A percentile compares a stretch with the other conserved stretches of the same genome.
Evolutionary conservation across 1,140 invertebrate species (phyloP).

Genomic region (Trichogramma pretiosum): DNA sequence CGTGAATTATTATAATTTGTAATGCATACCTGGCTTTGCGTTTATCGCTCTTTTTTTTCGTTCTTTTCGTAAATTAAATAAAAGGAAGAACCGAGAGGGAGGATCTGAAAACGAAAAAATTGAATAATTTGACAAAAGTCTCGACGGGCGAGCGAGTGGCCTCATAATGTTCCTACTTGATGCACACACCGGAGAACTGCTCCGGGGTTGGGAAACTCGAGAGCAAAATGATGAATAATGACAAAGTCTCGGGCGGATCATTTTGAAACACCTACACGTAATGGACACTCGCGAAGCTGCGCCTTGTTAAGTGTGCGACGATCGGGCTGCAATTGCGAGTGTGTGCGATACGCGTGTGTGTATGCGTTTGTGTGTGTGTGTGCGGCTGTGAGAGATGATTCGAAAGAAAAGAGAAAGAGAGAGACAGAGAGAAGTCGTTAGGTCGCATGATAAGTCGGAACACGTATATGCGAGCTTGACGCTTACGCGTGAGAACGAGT

Average conservation of each 20-base stretch:
- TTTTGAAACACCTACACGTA: constrained; percentile 5
- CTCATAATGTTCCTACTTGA: too few relatives aligned
- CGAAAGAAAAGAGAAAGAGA: constrained; percentile 33
- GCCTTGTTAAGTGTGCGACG: neutral
- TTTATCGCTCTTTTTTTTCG: constrained; percentile 6
- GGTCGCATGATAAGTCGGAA: constrained; percentile 42
- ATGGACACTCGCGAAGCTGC: constrained; percentile 1
- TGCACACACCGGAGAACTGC: too few relatives aligned
- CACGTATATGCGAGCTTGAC: constrained; percentile 37
- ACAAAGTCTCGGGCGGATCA: constrained; percentile 2
- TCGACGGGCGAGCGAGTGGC: too few relatives aligned
- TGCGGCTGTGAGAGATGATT: too few relatives aligned
- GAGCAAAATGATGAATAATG: constrained; percentile 27
- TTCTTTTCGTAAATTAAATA: constrained; percentile 15
- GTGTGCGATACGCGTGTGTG: too few relatives aligned
- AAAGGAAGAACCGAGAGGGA: too few relatives aligned
- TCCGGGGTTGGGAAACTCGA: too few relatives aligned
- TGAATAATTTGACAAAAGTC: too few relatives aligned
- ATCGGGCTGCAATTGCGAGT: too few relatives aligned
- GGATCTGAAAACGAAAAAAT: too few relatives aligned
- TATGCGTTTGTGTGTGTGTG: too few relatives aligned
- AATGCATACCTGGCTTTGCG: neutral
- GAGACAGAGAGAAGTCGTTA: constrained; percentile 39
- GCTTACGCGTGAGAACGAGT: constrained; percentile 23
- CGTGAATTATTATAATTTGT: neutral